These are phyloP conservation scores for Diacarnus erythraeanus DNA, from an alignment of 37 sponge, comb jelly and placozoan genomes.

Conservation along the genomic window DNA sequence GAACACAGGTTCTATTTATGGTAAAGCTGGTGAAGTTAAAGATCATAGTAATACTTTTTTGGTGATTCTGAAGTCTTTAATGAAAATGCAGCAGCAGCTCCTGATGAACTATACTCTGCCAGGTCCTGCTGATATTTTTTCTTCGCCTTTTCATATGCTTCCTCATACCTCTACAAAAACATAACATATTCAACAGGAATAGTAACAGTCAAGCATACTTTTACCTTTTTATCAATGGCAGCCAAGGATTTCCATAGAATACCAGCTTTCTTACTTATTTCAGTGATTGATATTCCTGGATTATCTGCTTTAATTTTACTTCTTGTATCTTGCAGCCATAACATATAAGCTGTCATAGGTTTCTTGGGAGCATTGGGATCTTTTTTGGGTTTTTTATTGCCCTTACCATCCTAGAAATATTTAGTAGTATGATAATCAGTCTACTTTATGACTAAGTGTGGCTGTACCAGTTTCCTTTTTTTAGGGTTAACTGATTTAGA, in stretches of 20 bases:
- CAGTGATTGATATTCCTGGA: conserved; percentile 64
- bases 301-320: conserved; percentile 64
- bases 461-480: background rate
- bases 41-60: background rate
- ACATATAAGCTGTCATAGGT: conserved; percentile 86
- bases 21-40: background rate
- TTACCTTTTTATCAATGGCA: conserved; percentile 66
- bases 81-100: conserved; percentile 9
- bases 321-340: conserved; percentile 87
- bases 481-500: conserved; percentile 21
- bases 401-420: background rate
- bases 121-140: conserved; percentile 58
- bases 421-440: too few relatives aligned
- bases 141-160: conserved; percentile 46
- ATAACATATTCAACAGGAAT: background rate
- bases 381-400: conserved; percentile 32
- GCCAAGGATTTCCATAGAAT: conserved; percentile 79
- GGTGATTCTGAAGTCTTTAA: background rate
- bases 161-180: conserved; percentile 59
- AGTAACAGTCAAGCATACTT: background rate
- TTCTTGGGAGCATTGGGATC: conserved; percentile 93
- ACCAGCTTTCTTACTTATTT: conserved; percentile 87
- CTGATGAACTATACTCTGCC: conserved; percentile 67
- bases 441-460: background rate
- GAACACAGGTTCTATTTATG: too few relatives aligned